phyloP scores from a whole-genome alignment of 2,888 invertebrate species.

The Agriopis marginaria region DNA sequence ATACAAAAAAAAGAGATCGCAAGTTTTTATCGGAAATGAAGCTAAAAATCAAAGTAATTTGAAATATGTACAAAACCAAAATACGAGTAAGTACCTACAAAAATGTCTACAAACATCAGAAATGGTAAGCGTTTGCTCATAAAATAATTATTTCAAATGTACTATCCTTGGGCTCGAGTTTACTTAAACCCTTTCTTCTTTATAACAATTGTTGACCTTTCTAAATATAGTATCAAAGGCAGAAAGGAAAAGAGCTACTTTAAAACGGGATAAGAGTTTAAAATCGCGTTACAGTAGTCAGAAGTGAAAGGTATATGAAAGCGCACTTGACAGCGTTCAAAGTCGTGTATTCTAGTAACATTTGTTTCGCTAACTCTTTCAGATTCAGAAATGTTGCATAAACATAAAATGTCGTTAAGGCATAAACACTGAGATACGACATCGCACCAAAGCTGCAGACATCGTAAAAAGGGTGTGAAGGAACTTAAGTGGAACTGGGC shows the following conservation, averaged over 20 bases:
- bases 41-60: too few species aligned
- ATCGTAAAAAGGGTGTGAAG: too few species aligned
- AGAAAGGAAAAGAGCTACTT: background rate
- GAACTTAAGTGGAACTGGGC: too few species aligned
- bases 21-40: too few species aligned
- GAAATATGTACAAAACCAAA: background rate
- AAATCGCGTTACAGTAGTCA: constrained; percentile 1
- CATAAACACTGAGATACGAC: too few species aligned
- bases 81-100: background rate
- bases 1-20: too few species aligned
- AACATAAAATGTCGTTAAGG: background rate
- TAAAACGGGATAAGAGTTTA: constrained; percentile 9
- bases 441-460: too few species aligned
- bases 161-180: constrained; percentile 6
- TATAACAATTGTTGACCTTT: constrained; percentile 16
- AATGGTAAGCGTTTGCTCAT: background rate
- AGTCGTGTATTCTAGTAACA: background rate
- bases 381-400: background rate
- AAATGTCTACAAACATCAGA: background rate
- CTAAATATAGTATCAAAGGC: constrained; percentile 3
- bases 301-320: background rate
- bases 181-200: constrained; percentile 17
- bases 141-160: constrained; percentile 11
- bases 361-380: background rate
- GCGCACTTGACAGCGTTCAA: background rate